Base-by-base conservation (phyloP, 2,797 vertebrate species). In the Artibeus lituratus region DNA sequence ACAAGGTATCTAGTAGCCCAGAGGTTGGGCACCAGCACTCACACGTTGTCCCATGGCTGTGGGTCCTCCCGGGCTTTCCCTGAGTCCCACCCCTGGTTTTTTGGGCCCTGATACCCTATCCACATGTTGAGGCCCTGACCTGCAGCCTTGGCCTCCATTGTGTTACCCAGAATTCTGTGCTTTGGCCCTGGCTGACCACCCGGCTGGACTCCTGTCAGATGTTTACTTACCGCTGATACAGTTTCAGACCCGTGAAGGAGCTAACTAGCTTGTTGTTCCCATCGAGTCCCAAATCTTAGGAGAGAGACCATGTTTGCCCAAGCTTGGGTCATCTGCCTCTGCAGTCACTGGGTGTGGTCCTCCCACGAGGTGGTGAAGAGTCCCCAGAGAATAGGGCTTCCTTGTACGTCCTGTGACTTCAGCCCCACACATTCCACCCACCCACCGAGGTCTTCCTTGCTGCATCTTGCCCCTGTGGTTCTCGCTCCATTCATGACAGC, bases 31-130 rank as follows among this genome's bases (percentile, higher is more conserved):
- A 11, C n/a, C 18, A 51, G 67, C 35, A 18, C 26, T 24, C n/a
- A 11, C 0, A 3, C 3, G 0, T 10, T 24, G 12, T 57, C 49
- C 44, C 15, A 0, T 9, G 49, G 49, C 4, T 22, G 7, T 37
- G 16, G 32, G 62, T 10, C 42, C 32, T 39, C 18, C 29, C 7
- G 16, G 37, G 44, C 3, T 39, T 29, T 24, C 26, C 12, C 29
- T 57, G 32, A 24, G 69, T 74, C 80, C 49, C 24, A 57, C 24
- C 9, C 22, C 47, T 32, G 24, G 67, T 42, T 42, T 21, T 53
- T 11, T 16, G 51, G 32, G 49, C 51, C 82, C n/a, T 16, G 53
- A 19, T 55, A 10, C 18, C 12, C 15, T 53, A 10, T 10, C 26
- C 9, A 1, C n/a, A 1, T 53, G 42, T 14, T 51, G 37, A 91